Evolutionary conservation across 1,140 invertebrate species (phyloP), one percentile per base, ranked within the genome.

Genomic region (Aphidius ervi): DNA sequence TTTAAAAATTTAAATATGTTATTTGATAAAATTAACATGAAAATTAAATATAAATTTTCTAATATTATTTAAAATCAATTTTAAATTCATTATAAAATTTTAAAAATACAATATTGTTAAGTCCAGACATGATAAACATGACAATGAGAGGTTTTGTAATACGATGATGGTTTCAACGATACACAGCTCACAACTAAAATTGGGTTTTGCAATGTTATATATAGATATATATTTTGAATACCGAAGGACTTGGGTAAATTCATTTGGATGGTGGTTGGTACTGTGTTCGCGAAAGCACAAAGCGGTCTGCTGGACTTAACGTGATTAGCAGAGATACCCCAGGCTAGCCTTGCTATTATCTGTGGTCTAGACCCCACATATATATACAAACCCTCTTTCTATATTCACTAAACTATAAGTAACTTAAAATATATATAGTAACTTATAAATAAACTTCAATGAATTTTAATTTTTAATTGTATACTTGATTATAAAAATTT

Each of bases 301-400:
- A 75, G 71, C 74, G 74, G 74, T 75, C 72, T 71, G 68, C 70
- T 66, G 72, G 75, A 76, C 75, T 77, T 77, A 76, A 77, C 74
- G 70, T 70, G 74, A 76, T 77, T 77, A 77, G 74, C 75, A 74
- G 72, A 76, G 73, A 77, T 76, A 77, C 69, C 68, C 70, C 54
- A 65, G 68, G 68, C 67, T 62, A 67, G 67, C 60, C 60, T 60
- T 63, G 61, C 64, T 63, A 63, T 66, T 67, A 58, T 63, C 65
- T 58, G 64, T 55, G 62, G 65, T 68, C 65, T 59, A 59, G 64
- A 62, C 61, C 50, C 58, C 58, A 50, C n/a, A 41, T 49, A 41
- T 49, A 46, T 57, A 59, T 58, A 49, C 58, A 48, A 50, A 56
- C 62, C 52, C 54, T 49, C 61, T 41, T 46, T 46, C 49, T n/a